Base-by-base conservation (phyloP, 1,140 invertebrate species). In the Formica selysi region DNA sequence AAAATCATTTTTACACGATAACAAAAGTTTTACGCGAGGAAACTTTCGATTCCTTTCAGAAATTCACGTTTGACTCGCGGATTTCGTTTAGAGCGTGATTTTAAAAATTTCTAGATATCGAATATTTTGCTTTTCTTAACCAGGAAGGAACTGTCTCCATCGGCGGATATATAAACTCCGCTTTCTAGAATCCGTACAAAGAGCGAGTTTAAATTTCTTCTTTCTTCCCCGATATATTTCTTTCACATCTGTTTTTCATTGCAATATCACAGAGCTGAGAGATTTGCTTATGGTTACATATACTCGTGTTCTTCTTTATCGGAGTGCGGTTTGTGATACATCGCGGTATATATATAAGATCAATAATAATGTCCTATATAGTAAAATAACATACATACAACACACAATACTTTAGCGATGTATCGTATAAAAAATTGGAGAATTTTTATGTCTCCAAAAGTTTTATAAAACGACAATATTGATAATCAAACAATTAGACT, bases 161-260 rank as follows among this genome's bases (percentile, higher is more conserved):
- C 16, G 11, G 22, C 67, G 54, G 16, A 59, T 61, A 32, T 71
- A 59, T 36, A 70, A 81, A 73, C 79, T 81, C 44, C n/a, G 36
- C 22, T 59, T 57, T 67, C 0, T 32, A n/a, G n/a, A 29, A 80
- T 70, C 44, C 8, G 41, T 59, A 73, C 51, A 81, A 61, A 73
- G 26, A 51, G 13, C 26, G 38, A 44, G 22, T 59, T 59, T 22
- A 16, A 73, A 81, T 51, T 62, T 61, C 29, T 83, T 83, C 79
- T 61, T 57, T 70, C 59, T 29, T 61, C 16, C 8, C 19, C 38
- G 22, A 57, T 22, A 36, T 81, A 32, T 81, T 73, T 81, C 79
- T 81, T 81, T 32, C 44, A 80, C 64, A 54, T 80, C 51, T 73
- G 51, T 59, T 73, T 81, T 68, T 41, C 51, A 19, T 61, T 57